phyloP scores from a whole-genome alignment of 2,888 invertebrate genomes.

The Campopleginae sp. region DNA sequence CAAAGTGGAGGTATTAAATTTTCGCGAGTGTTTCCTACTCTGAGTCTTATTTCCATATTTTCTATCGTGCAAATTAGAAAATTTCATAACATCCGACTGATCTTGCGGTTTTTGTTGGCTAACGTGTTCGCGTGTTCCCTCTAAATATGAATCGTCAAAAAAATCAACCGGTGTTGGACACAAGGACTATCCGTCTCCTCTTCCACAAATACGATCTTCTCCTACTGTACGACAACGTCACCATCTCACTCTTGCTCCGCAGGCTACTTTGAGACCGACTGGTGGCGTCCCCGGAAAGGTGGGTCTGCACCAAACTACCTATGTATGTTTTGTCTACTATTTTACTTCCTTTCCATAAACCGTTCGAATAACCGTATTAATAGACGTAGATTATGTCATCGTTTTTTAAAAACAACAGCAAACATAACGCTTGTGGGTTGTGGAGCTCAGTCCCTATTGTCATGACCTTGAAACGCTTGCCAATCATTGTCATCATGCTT shows the following conservation, averaged over 20 bases:
- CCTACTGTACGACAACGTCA: slow-evolving; percentile 84
- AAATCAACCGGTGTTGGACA: slow-evolving; percentile 82
- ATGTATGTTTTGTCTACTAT: slow-evolving; percentile 84
- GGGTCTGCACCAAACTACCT: slow-evolving; percentile 86
- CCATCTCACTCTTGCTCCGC: slow-evolving; percentile 88
- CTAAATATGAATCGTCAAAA: slow-evolving; percentile 73
- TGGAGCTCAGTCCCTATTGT: slow-evolving; percentile 54
- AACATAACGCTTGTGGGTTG: slow-evolving; percentile 61
- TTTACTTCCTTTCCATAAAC: slow-evolving; percentile 76
- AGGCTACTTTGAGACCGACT: slow-evolving; percentile 98
- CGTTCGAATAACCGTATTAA: slow-evolving; percentile 68
- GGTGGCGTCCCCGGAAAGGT: slow-evolving; percentile 99
- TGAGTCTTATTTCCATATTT: slow-evolving; percentile 5
- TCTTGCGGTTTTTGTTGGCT: slow-evolving; percentile 80
- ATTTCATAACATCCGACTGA: slow-evolving; percentile 75
- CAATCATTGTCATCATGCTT: slow-evolving; percentile 21
- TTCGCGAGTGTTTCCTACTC: not conserved
- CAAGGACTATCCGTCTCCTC: slow-evolving; percentile 88
- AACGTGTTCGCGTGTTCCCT: slow-evolving; percentile 81
- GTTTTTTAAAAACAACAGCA: slow-evolving; percentile 46
- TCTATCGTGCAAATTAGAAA: slow-evolving; percentile 45
- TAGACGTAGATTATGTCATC: slow-evolving; percentile 58
- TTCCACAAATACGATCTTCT: slow-evolving; percentile 88
- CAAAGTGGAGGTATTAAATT: no score
- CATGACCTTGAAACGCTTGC: slow-evolving; percentile 34